phyloP scores from a whole-genome alignment of 1,140 invertebrate genomes.

The Scaptomyza pallida region DNA sequence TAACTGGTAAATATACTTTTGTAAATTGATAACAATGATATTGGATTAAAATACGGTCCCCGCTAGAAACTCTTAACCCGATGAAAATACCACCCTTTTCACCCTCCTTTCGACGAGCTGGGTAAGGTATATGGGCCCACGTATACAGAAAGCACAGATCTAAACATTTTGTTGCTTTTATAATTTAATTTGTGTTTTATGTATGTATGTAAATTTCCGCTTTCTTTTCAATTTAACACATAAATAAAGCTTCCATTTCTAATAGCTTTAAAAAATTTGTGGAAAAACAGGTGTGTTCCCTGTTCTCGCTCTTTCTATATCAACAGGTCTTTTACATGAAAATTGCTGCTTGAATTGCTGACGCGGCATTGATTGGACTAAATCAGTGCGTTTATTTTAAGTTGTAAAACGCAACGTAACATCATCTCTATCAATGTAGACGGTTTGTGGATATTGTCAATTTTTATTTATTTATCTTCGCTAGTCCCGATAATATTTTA shows the following conservation, averaged over 20 bases:
- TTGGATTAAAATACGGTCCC: no score
- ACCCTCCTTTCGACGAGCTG: no score
- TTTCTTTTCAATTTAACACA: background rate
- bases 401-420: constrained; percentile 52
- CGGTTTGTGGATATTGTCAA: constrained; percentile 11
- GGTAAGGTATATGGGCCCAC: no score
- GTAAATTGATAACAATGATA: no score
- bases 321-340: constrained; percentile 61
- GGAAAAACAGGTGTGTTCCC: constrained; percentile 29
- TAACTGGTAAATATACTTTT: no score
- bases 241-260: constrained; percentile 12
- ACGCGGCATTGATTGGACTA: constrained; percentile 32
- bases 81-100: no score
- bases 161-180: no score
- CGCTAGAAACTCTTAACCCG: no score
- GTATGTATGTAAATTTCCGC: no score
- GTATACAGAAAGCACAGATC: no score
- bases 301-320: constrained; percentile 26
- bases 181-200: no score
- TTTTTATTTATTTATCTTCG: constrained; percentile 41
- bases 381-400: background rate
- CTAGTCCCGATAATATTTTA: background rate
- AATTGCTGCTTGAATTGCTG: constrained; percentile 41
- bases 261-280: constrained; percentile 25
- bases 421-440: constrained; percentile 29